phyloP scores from a whole-genome alignment of 2,113 vertebrate species.

The Sarotherodon lohbergeri region DNA sequence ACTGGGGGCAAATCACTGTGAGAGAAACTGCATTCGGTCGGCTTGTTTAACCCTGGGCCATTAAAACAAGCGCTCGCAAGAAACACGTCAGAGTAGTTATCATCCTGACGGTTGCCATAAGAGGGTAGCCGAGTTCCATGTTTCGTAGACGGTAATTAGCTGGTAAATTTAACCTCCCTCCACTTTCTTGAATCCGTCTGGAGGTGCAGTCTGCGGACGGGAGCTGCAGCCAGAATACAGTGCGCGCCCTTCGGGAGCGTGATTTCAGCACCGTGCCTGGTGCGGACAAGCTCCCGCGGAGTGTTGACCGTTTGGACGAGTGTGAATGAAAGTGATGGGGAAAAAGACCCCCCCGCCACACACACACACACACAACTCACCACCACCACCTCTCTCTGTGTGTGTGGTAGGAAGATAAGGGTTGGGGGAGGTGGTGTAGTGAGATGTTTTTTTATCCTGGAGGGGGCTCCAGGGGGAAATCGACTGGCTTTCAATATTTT shows the following conservation, averaged over 20 bases:
- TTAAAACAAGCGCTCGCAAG: background rate
- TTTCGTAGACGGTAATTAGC: slow-evolving; percentile 18
- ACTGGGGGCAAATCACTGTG: background rate
- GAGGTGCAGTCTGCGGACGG: background rate
- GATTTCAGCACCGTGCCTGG: slow-evolving; percentile 33
- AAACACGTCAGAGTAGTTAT: background rate
- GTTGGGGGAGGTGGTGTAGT: background rate
- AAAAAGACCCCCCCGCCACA: background rate
- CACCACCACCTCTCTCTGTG: background rate
- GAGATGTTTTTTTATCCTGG: background rate
- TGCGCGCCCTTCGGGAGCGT: background rate
- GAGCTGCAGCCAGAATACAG: background rate
- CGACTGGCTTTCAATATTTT: background rate
- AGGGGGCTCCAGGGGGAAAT: background rate
- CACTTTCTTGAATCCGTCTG: background rate
- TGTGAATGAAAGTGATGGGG: background rate
- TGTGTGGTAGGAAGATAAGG: background rate
- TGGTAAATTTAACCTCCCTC: background rate
- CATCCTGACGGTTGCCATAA: slow-evolving; percentile 58
- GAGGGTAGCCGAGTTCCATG: slow-evolving; percentile 62
- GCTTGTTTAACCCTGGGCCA: background rate
- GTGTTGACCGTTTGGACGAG: background rate
- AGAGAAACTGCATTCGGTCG: background rate
- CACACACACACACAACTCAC: background rate
- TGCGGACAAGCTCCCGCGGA: slow-evolving; percentile 31